Evolutionary conservation across 2,888 invertebrate species (phyloP), one percentile per base, ranked within the genome.

Genomic region (Hydrotaea cyrtoneurina): DNA sequence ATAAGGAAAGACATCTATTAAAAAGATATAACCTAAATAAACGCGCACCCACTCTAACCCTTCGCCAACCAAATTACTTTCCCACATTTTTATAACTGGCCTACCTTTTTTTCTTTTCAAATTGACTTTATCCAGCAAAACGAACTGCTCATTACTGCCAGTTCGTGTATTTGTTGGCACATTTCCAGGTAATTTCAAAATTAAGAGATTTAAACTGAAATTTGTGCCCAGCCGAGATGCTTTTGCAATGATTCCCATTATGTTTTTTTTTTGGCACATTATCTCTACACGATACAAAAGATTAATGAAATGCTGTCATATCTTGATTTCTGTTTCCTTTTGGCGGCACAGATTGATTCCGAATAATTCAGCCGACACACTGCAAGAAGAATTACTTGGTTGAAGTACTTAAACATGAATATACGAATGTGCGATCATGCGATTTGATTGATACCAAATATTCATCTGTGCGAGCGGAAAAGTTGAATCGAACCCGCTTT

Each of bases 291-390:
- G 69, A 57, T 36, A 73, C 73, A 83, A 73, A 82, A 87, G 86
- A 87, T 87, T 86, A 87, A 87, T 87, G 87, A 87, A 86, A 80
- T 80, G 69, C 81, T 85, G 85, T 82, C 85, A 85, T 73, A 82
- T 73, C 85, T 83, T 78, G 71, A 79, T 73, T 64, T 85, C 66
- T 43, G 82, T 21, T 46, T 82, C 43, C 72, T 83, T 80, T 64
- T 78, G 82, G 53, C 83, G 84, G 86, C 72, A 78, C 59, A 53
- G 23, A 80, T 78, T 80, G 80, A 84, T 84, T 80, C 83, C 74
- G 19, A 73, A 72, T 73, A 83, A 83, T 83, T 83, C 73, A 13
- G 55, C 50, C 13, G 57, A 36, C 62, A 77, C 21, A 13, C 21
- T 55, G 55, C 59, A 39, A 57, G 36, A 83, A n/a, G n/a, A 83